phyloP scores from a whole-genome alignment of 2,797 vertebrate species.

The Coreius guichenoti region DNA sequence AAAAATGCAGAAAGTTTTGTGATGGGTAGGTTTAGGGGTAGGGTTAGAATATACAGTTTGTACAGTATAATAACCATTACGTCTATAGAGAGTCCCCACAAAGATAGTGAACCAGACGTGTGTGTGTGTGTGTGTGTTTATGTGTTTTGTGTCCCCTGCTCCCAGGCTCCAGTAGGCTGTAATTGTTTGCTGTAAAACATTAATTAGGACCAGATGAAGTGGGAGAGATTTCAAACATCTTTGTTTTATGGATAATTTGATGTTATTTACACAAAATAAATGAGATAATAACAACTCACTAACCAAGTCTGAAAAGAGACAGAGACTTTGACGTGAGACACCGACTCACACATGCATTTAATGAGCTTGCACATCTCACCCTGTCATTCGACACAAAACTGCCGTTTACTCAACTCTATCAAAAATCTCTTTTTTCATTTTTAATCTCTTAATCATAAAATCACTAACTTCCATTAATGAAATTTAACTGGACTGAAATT shows the following conservation, averaged over 20 bases:
- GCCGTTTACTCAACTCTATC: neutral
- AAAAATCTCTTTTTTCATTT: neutral
- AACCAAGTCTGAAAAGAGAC: slow-evolving; percentile 62
- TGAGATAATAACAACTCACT: slow-evolving; percentile 74
- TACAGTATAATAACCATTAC: too few relatives aligned
- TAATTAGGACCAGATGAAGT: slow-evolving; percentile 81
- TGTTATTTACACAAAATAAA: slow-evolving; percentile 81
- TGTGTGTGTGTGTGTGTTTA: slow-evolving; percentile 12
- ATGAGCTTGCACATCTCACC: neutral
- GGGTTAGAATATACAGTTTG: too few relatives aligned
- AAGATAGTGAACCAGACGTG: slow-evolving; percentile 19
- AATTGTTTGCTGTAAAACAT: slow-evolving; percentile 81
- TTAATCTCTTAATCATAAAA: neutral
- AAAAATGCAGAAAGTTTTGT: too few relatives aligned
- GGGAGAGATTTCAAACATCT: slow-evolving; percentile 74
- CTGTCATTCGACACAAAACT: neutral
- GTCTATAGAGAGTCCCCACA: too few relatives aligned
- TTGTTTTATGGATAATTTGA: slow-evolving; percentile 81
- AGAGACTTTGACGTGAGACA: slow-evolving; percentile 63
- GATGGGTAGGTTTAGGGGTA: too few relatives aligned
- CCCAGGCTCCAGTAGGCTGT: slow-evolving; percentile 76
- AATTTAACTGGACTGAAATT: neutral
- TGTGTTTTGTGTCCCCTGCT: slow-evolving; percentile 64
- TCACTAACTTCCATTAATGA: neutral
- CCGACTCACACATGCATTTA: slow-evolving; percentile 1